Evolutionary conservation across 2,888 invertebrate genomes (phyloP), one percentile per base, ranked within the genome.

Genomic region (Tryphoninae sp.): DNA sequence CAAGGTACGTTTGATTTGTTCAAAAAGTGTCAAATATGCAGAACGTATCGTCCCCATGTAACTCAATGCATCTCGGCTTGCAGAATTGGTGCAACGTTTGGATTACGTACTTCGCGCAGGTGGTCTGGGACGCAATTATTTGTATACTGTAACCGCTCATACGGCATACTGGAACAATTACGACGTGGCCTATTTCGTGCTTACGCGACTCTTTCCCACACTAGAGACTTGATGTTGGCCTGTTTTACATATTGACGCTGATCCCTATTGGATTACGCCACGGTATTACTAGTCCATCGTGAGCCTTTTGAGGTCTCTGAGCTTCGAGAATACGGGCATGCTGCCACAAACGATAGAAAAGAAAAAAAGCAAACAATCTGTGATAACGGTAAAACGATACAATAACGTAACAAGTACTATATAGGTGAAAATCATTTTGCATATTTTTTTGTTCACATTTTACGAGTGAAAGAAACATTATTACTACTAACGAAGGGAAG

Each of bases 121-220:
- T 45, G 93, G 93, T 75, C 92, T 94, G 86, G 93, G 94, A 64
- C 93, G 93, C 85, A 93, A 93, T 85, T 95, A 95, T 89, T 91
- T 94, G 72, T 93, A 94, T 62, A 93, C 94, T 58, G 92, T 95
- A 68, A 94, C 94, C 45, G 94, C 94, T 0, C 95, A 95, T 89
- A 94, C 95, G 0, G 93, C 93, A 42, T 95, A 95, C 89, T 95
- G 95, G 95, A 93, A 91, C 85, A 94, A 94, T 86, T 93, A 93
- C 72, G 95, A 95, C 86, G 93, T 95, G 49, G 94, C 94, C 19
- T 94, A 93, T 90, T 95, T 95, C 89, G 92, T 95, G 77, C 90
- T 95, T 68, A 93, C 93, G 13, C 91, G 92, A 86, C 89, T 93
- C 13, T 93, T 93, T 80, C 93, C 93, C n/a, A 91, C 92, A 73